Evolutionary conservation across 2,888 invertebrate genomes (phyloP).

Genomic region (Apodemia hepburni): DNA sequence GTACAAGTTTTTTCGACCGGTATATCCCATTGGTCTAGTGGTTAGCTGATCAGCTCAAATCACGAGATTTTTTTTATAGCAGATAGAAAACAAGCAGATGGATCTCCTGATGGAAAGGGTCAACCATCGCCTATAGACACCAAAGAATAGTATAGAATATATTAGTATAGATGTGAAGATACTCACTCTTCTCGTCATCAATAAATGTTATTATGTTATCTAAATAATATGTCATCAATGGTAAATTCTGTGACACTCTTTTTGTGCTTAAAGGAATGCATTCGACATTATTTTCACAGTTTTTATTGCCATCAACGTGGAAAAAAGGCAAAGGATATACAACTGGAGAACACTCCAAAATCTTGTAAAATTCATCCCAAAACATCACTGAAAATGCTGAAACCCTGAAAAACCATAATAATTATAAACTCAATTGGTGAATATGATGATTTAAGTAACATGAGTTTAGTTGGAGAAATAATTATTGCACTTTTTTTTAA

Average conservation of each 20-base stretch:
- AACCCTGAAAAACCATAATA: slow-evolving; percentile 42
- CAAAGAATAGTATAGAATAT: no score
- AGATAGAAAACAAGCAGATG: no score
- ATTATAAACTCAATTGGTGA: neutral
- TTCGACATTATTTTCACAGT: slow-evolving; percentile 41
- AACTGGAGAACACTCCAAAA: slow-evolving; percentile 50
- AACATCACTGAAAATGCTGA: slow-evolving; percentile 52
- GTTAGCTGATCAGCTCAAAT: no score
- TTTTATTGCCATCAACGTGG: slow-evolving; percentile 31
- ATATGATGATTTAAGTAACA: no score
- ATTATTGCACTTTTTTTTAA: no score
- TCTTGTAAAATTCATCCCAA: slow-evolving; percentile 61
- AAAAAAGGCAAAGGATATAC: slow-evolving; percentile 53
- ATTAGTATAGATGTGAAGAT: no score
- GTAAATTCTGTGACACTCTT: slow-evolving; percentile 52
- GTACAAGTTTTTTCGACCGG: no score
- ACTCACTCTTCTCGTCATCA: slow-evolving; percentile 41
- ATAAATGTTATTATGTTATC: slow-evolving; percentile 51
- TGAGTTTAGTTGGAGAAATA: no score
- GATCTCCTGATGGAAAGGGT: no score
- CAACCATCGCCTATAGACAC: no score
- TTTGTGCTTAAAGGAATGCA: slow-evolving; percentile 47
- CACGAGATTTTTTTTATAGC: no score
- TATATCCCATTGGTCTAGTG: no score
- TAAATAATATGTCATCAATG: slow-evolving; percentile 57